Evolutionary conservation across 2,113 vertebrate species (phyloP).

Genomic region (Siniperca knerii): DNA sequence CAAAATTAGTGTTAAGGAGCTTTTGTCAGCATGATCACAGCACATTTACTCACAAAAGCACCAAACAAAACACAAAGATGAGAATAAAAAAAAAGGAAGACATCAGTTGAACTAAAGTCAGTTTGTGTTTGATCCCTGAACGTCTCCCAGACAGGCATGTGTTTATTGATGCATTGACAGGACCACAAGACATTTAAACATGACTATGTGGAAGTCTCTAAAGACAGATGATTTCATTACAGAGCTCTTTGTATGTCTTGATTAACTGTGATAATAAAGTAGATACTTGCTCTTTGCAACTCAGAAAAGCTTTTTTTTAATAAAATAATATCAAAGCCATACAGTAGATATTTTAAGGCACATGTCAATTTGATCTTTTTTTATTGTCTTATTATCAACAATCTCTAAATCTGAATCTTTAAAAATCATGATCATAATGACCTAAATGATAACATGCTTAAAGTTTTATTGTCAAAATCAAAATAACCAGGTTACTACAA

Average conservation of each 20-base stretch:
- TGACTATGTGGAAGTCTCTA: slow-evolving; percentile 1
- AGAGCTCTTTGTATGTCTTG: slow-evolving; percentile 47
- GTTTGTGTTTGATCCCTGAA: slow-evolving; percentile 30
- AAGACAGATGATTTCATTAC: slow-evolving; percentile 50
- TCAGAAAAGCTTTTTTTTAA: background rate
- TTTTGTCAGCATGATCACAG: background rate
- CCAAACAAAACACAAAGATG: background rate
- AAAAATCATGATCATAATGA: background rate
- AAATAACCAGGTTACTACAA: background rate
- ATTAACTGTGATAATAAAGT: slow-evolving; percentile 39
- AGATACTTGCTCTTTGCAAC: background rate
- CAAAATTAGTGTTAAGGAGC: background rate
- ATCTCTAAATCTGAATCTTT: background rate
- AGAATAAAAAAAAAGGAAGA: background rate
- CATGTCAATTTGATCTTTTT: background rate
- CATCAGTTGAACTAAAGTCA: background rate
- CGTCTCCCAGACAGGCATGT: background rate
- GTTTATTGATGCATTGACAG: slow-evolving; percentile 17
- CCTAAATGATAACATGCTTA: background rate
- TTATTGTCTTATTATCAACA: background rate
- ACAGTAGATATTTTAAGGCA: background rate
- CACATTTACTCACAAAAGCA: background rate
- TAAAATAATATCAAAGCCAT: background rate
- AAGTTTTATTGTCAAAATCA: background rate
- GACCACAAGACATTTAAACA: slow-evolving; percentile 9